phyloP scores from a whole-genome alignment of 2,888 invertebrate genomes.

The Empis stercorea region DNA sequence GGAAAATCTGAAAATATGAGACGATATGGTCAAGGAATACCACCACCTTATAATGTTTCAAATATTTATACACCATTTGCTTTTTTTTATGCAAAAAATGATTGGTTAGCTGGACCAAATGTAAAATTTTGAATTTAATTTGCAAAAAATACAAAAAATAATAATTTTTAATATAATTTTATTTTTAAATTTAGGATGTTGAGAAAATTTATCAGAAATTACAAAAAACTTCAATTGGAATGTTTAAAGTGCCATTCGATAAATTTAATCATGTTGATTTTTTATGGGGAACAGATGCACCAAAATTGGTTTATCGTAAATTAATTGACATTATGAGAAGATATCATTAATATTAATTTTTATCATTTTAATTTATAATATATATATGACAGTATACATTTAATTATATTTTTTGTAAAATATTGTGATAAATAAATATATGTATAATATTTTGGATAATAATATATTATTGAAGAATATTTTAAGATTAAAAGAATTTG shows the following conservation, averaged over 20 bases:
- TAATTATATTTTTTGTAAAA: no score
- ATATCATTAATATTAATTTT: background rate
- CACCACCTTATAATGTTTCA: slow-evolving; percentile 41
- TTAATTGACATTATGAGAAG: slow-evolving; percentile 29
- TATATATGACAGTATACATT: no score
- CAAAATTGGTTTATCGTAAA: slow-evolving; percentile 43
- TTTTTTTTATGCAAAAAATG: slow-evolving; percentile 55
- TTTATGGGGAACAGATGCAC: slow-evolving; percentile 50
- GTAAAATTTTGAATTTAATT: slow-evolving; percentile 24
- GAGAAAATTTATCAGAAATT: slow-evolving; percentile 7
- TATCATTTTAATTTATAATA: no score
- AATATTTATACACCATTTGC: slow-evolving; percentile 38
- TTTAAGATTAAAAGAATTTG: no score
- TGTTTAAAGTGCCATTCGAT: slow-evolving; percentile 46
- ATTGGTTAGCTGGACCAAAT: slow-evolving; percentile 53
- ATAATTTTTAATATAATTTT: no score
- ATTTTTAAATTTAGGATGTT: no score
- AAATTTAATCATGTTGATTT: slow-evolving; percentile 65
- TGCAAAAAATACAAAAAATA: no score
- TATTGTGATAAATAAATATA: no score
- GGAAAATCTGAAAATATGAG: slow-evolving; percentile 39
- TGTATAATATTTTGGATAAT: no score
- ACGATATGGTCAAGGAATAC: slow-evolving; percentile 38
- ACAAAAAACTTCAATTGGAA: slow-evolving; percentile 24
- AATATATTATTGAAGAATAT: no score